Evolutionary conservation across 2,113 vertebrate species (phyloP), one percentile per base, ranked within the genome.

Genomic region (Anolis carolinensis): DNA sequence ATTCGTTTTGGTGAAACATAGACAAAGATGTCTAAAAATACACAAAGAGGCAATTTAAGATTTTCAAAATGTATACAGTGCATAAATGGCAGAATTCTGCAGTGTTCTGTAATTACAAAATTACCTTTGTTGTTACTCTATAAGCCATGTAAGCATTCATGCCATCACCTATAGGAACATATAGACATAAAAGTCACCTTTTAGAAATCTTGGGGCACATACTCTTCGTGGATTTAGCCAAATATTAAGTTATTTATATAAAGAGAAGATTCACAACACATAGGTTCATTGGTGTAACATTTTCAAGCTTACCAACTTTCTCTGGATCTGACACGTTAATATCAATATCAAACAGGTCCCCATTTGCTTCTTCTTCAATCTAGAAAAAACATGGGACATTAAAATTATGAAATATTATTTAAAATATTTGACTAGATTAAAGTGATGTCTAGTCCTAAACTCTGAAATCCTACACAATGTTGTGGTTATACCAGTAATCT

Each of bases 61-160:
- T 52, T 1, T 87, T 9, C 82, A 86, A 86, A 72, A 39, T 86
- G 75, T 91, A 2, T 86, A 85, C 63, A 85, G 81, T 90, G 72
- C 2, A 73, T 48, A 62, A 30, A 83, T 87, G 30, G 39, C 71
- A 85, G 76, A 75, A 62, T 59, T 65, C 86, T 27, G 59, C 3
- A 34, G 74, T 87, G 70, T 7, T 79, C 2, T 84, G 23, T 63
- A 32, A 9, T 85, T 82, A 25, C 48, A 21, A 83, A 14, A 83
- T 95, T 90, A 99, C 98, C 97, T 98, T 98, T 59, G 97, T 99
- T 8, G 97, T 97, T 89, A 99, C 98, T 96, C 97, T 98, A 90
- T 99, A 99, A 44, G 98, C 98, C 98, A 99, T 99, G 89, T 98
- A 99, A 25, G 98, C 98, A 91, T 99, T 99, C 98, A 99, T 99